Base-by-base conservation (phyloP, 2,113 vertebrate genomes). In the Choloepus hoffmanni region DNA sequence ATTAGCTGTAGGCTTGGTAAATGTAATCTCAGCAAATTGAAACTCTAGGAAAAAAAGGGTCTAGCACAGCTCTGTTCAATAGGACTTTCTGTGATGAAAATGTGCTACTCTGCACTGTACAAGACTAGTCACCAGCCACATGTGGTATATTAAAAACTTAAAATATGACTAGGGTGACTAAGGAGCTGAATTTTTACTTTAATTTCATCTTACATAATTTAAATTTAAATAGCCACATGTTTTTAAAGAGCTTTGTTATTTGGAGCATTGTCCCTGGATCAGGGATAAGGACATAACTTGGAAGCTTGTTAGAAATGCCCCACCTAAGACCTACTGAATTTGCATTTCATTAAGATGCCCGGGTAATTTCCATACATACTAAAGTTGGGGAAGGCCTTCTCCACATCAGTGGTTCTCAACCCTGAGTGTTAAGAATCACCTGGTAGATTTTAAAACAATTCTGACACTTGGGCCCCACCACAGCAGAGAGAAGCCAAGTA, bases 41-140 rank as follows among this genome's bases (percentile, higher is more conserved):
- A 94, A 82, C 78, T 53, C 82, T 92, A 79, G 94, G 70, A 53
- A 79, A 90, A 23, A 13, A 81, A 65, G 45, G 63, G 33, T 89
- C 43, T 74, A 3, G 84, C 8, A 2, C 2, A 18, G 30, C 23
- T 7, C 68, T 60, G 40, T 15, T 45, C 4, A 4, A 24, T 4
- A 40, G 84, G 28, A n/a, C 33, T 45, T 33, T 70, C 18, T 26
- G 43, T 45, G 50, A 43, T 28, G 19, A n/a, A 70, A 62, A 36
- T 72, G 45, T 79, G 85, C 40, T 40, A 5, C 43, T 74, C 50
- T 50, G 28, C 26, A 13, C 28, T 50, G 14, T 16, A 74, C 6
- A 88, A 6, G 21, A 33, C 55, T 7, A 43, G 60, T 30, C 79
- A 16, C 45, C 67, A 50, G 65, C 9, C 43, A 45, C 18, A 11